Percentiles rank a stretch among this genome's conserved stretches.
These are phyloP conservation scores for Apodemia duryi DNA, from an alignment of 2,888 invertebrate genomes.

Conservation along the genomic window DNA sequence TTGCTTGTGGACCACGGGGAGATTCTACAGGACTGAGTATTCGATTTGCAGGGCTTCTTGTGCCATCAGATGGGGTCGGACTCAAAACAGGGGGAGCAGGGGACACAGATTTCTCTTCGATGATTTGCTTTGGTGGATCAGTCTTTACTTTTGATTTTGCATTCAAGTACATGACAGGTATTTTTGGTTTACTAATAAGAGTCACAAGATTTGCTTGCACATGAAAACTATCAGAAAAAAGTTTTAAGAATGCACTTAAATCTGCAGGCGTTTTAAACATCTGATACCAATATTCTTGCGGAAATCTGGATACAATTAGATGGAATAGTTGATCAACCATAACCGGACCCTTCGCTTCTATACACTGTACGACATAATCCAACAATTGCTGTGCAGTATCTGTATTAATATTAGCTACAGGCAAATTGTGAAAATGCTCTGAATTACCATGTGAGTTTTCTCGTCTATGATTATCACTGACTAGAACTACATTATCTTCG, in stretches of 20 bases:
- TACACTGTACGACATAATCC: slow-evolving; percentile 89
- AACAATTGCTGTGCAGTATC: slow-evolving; percentile 89
- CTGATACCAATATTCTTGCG: slow-evolving; percentile 88
- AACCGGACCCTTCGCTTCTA: slow-evolving; percentile 89
- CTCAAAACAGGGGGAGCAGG: slow-evolving; percentile 61
- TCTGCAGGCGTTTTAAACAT: slow-evolving; percentile 95
- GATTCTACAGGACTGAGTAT: slow-evolving; percentile 75
- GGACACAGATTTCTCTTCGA: slow-evolving; percentile 58
- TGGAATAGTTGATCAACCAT: slow-evolving; percentile 93
- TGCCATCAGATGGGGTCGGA: slow-evolving; percentile 71
- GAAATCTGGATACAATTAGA: slow-evolving; percentile 86
- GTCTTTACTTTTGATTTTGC: slow-evolving; percentile 72
- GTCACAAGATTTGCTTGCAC: slow-evolving; percentile 96
- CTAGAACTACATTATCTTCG: slow-evolving; percentile 91
- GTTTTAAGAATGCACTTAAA: slow-evolving; percentile 92
- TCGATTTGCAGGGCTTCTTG: slow-evolving; percentile 65
- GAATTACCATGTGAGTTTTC: slow-evolving; percentile 83
- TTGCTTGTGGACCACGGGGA: slow-evolving; percentile 68
- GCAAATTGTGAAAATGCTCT: slow-evolving; percentile 83
- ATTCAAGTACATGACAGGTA: slow-evolving; percentile 79
- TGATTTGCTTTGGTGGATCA: slow-evolving; percentile 71
- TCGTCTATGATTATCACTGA: slow-evolving; percentile 83
- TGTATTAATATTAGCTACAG: slow-evolving; percentile 89
- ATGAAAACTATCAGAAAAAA: slow-evolving; percentile 96
- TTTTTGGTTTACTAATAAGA: slow-evolving; percentile 87